Percentiles rank a stretch among this genome's conserved stretches.
Evolutionary conservation across 2,888 invertebrate species (phyloP).

Genomic region (Ectemnius lituratus): DNA sequence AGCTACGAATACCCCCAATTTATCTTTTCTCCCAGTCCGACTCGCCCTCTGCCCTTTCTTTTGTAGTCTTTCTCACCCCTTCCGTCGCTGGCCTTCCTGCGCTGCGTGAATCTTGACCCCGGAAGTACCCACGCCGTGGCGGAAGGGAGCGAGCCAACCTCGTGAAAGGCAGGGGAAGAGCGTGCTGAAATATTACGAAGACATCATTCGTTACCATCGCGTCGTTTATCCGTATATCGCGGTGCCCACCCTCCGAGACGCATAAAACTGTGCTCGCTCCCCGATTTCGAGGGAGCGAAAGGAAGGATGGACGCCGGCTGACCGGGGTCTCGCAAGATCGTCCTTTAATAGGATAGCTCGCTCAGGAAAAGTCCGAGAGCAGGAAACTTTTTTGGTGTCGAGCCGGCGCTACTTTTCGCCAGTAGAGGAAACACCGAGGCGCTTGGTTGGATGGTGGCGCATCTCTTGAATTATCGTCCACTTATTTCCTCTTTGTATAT

Average conservation of each 20-base stretch:
- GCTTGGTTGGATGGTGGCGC: constrained; percentile 40
- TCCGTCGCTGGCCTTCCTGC: constrained; percentile 40
- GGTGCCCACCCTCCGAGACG: constrained; percentile 34
- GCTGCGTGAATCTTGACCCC: constrained; percentile 62
- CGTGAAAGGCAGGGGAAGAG: constrained; percentile 29
- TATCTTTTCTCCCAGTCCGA: constrained; percentile 45
- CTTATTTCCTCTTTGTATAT: constrained; percentile 61
- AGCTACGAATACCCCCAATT: constrained; percentile 43
- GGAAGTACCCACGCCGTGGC: constrained; percentile 45
- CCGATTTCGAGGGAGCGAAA: constrained; percentile 33
- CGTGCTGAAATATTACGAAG: constrained; percentile 65
- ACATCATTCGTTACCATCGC: constrained; percentile 62
- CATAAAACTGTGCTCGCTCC: constrained; percentile 58
- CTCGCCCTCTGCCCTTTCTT: constrained; percentile 34
- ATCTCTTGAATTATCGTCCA: constrained; percentile 62
- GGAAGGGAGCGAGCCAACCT: constrained; percentile 11
- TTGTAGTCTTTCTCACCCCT: constrained; percentile 51
- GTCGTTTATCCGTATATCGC: constrained; percentile 61
- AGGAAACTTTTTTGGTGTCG: constrained; percentile 31
- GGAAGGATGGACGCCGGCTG: constrained; percentile 7
- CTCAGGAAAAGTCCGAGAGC: constrained; percentile 27
- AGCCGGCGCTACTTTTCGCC: constrained; percentile 39
- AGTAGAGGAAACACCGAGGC: constrained; percentile 47
- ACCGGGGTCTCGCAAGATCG: constrained; percentile 49
- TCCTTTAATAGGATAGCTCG: constrained; percentile 57